phyloP scores from a whole-genome alignment of 1,140 invertebrate species.

The Phymorhynchus buccinoides region DNA sequence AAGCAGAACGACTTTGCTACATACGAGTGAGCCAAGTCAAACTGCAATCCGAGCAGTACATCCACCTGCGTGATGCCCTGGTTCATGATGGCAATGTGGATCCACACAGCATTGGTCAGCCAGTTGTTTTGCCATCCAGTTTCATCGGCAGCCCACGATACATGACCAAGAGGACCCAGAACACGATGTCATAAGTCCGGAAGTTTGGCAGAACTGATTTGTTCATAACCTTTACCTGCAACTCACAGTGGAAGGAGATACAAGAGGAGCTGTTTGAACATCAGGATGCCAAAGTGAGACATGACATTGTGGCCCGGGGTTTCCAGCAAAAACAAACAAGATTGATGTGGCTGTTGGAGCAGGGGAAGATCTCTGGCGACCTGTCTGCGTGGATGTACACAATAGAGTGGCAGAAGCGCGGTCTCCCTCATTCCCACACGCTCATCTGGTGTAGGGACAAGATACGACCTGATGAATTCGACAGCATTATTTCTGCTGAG shows the following conservation, averaged over 20 bases:
- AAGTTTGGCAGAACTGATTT: slow-evolving; percentile 72
- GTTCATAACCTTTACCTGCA: slow-evolving; percentile 77
- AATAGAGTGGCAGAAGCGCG: slow-evolving; percentile 77
- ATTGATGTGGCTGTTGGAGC: slow-evolving; percentile 52
- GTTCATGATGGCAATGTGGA: slow-evolving; percentile 43
- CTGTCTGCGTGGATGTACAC: slow-evolving; percentile 53
- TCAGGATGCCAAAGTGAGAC: slow-evolving; percentile 65
- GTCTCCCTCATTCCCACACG: slow-evolving; percentile 76
- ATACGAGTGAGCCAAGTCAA: slow-evolving; percentile 58
- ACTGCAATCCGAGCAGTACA: slow-evolving; percentile 52
- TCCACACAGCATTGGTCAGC: slow-evolving; percentile 58
- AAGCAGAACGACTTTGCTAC: slow-evolving; percentile 64
- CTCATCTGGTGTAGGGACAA: slow-evolving; percentile 68
- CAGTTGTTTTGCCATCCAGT: slow-evolving; percentile 71
- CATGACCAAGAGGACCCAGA: slow-evolving; percentile 74
- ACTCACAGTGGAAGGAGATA: slow-evolving; percentile 75
- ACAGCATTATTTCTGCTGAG: background rate
- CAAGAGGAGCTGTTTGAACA: slow-evolving; percentile 56
- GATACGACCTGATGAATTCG: background rate
- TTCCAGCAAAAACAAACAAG: slow-evolving; percentile 75
- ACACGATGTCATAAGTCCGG: slow-evolving; percentile 75
- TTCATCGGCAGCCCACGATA: slow-evolving; percentile 69
- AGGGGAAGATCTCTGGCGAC: slow-evolving; percentile 18
- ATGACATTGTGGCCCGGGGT: slow-evolving; percentile 74
- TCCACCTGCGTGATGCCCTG: slow-evolving; percentile 51